phyloP scores from a whole-genome alignment of 2,888 invertebrate species.

The Drosophila paranaensis region DNA sequence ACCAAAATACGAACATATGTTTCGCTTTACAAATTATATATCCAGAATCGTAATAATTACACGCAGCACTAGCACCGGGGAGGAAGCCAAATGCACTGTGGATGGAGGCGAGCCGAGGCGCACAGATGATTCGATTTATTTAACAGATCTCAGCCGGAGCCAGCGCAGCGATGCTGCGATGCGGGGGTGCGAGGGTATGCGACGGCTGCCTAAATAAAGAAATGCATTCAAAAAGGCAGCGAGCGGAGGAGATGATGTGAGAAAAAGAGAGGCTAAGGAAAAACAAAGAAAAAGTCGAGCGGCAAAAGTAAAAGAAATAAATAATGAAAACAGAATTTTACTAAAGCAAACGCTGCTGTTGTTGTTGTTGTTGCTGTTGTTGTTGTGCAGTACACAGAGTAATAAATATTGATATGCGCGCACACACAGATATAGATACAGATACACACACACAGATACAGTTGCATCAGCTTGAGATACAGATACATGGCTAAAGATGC shows the following conservation, averaged over 20 bases:
- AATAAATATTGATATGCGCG: conserved; percentile 77
- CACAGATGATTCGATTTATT: conserved; percentile 71
- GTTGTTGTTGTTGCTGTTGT: conserved; percentile 25
- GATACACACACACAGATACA: background rate
- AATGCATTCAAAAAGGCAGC: conserved; percentile 68
- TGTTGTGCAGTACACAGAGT: conserved; percentile 43
- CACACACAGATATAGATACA: conserved; percentile 24
- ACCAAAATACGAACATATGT: conserved; percentile 77
- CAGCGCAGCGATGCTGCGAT: conserved; percentile 11
- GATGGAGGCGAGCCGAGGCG: conserved; percentile 12
- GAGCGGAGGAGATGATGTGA: conserved; percentile 38
- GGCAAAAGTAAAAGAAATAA: conserved; percentile 65
- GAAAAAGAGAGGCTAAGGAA: conserved; percentile 50
- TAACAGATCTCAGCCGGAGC: conserved; percentile 55
- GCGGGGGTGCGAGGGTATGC: conserved; percentile 50
- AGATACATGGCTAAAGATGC: conserved; percentile 4
- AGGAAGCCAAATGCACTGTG: conserved; percentile 11
- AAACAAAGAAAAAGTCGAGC: conserved; percentile 53
- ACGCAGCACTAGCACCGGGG: conserved; percentile 15
- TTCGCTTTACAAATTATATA: conserved; percentile 76
- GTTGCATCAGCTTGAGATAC: conserved; percentile 5
- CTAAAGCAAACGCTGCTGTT: conserved; percentile 37
- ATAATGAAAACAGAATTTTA: conserved; percentile 62
- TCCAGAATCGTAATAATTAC: conserved; percentile 44
- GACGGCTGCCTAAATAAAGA: conserved; percentile 73